These are phyloP conservation scores for Hirtodrosophila confusa DNA, from an alignment of 2,888 invertebrate species.

Conservation along the genomic window DNA sequence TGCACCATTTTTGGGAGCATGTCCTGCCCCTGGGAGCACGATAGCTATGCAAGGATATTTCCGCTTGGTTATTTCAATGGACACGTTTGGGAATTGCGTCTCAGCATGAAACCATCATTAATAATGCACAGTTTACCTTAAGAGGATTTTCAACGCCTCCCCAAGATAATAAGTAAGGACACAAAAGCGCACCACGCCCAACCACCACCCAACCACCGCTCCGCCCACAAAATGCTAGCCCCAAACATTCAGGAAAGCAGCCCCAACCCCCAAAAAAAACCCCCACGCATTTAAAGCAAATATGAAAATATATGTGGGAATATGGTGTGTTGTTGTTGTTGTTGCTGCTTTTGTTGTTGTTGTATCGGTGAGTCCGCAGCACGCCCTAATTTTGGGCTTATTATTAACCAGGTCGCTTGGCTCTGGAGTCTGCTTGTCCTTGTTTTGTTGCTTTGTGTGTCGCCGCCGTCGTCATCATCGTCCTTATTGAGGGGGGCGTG, in stretches of 20 bases:
- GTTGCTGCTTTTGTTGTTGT: conserved; percentile 29
- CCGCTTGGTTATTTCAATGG: conserved; percentile 37
- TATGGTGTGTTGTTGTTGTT: conserved; percentile 29
- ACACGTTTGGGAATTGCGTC: conserved; percentile 32
- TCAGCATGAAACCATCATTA: conserved; percentile 46
- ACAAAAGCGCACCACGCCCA: conserved; percentile 40
- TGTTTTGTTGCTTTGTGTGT: conserved; percentile 21
- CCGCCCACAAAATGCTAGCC: background rate
- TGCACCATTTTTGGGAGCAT: no score
- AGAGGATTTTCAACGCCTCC: conserved; percentile 78
- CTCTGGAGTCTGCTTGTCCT: conserved; percentile 26
- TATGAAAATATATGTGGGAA: conserved; percentile 63
- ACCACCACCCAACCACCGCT: conserved; percentile 8
- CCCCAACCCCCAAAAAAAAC: conserved; percentile 10
- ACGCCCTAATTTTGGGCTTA: conserved; percentile 78
- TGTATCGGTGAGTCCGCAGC: conserved; percentile 53
- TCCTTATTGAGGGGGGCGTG: conserved; percentile 6
- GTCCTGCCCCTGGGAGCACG: background rate
- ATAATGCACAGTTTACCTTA: conserved; percentile 78
- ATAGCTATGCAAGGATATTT: conserved; percentile 19
- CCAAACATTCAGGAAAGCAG: no score
- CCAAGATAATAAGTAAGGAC: conserved; percentile 68
- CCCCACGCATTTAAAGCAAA: conserved; percentile 33
- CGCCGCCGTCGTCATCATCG: conserved; percentile 2
- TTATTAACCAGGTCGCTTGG: conserved; percentile 78